Conservation (phyloP, 2,797 vertebrate genomes). For the Gambelia wislizenii region DNA sequence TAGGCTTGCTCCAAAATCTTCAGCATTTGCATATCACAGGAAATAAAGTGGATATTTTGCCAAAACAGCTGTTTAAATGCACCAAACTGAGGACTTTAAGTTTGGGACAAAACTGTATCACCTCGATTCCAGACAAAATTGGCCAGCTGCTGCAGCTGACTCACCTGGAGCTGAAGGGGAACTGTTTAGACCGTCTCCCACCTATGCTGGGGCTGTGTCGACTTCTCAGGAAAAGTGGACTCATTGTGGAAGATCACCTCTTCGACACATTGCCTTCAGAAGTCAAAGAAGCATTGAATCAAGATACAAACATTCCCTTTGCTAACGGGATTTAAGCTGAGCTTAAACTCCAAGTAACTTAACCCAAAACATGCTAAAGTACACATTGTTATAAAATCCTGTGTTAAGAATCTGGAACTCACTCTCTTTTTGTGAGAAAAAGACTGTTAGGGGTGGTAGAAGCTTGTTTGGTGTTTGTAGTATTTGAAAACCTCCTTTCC, state of each 20-base stretch:
- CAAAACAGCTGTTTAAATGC: slow-evolving; percentile 97
- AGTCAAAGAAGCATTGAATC: slow-evolving; percentile 94
- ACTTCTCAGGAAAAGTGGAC: slow-evolving; percentile 90
- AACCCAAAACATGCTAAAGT: slow-evolving; percentile 66
- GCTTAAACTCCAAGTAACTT: slow-evolving; percentile 42
- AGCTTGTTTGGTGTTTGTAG: slow-evolving; percentile 77
- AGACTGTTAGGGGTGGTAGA: slow-evolving; percentile 70
- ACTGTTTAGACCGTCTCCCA: slow-evolving; percentile 95
- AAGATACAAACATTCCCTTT: slow-evolving; percentile 89
- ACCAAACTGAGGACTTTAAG: slow-evolving; percentile 92
- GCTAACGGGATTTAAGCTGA: slow-evolving; percentile 87
- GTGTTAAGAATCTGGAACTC: slow-evolving; percentile 73
- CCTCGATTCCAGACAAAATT: slow-evolving; percentile 90
- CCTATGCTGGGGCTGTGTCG: slow-evolving; percentile 90
- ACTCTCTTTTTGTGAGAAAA: slow-evolving; percentile 65
- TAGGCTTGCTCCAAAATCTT: slow-evolving; percentile 94
- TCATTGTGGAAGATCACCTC: slow-evolving; percentile 95
- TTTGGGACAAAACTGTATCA: slow-evolving; percentile 93
- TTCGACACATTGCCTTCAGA: slow-evolving; percentile 94
- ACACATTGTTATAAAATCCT: slow-evolving; percentile 59
- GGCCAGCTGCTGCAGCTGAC: slow-evolving; percentile 90
- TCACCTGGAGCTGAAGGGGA: slow-evolving; percentile 95
- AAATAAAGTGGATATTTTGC: slow-evolving; percentile 94
- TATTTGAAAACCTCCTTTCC: slow-evolving; percentile 79
- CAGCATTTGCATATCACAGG: slow-evolving; percentile 93